Conservation (phyloP, 2,113 vertebrate species). For the Alethe castanea region DNA sequence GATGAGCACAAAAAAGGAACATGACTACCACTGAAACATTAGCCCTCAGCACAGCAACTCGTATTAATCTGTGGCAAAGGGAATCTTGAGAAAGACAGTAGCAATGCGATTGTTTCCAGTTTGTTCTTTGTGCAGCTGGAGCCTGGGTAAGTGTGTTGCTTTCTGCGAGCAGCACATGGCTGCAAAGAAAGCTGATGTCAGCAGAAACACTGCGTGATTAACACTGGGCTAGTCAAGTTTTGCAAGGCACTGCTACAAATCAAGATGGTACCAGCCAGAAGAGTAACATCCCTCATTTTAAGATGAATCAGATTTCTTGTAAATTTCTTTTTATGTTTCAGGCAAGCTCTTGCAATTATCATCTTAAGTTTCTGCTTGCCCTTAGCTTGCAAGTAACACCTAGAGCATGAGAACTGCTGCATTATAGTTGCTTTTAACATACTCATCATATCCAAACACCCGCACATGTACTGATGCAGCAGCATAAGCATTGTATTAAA, state of each 20-base stretch:
- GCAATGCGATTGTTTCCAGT: not conserved
- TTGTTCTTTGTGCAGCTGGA: not conserved
- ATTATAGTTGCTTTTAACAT: not conserved
- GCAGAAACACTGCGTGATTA: constrained; percentile 10
- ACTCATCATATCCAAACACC: not conserved
- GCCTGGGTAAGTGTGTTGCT: not conserved
- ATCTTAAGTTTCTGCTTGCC: not conserved
- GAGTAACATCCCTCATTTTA: not conserved
- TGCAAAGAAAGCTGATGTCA: not conserved
- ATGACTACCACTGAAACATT: accelerated
- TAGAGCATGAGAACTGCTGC: not conserved
- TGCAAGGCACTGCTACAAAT: not conserved
- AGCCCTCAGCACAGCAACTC: not conserved
- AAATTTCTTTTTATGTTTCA: not conserved
- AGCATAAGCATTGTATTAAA: not conserved
- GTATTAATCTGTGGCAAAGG: constrained; percentile 13
- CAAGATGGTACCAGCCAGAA: not conserved
- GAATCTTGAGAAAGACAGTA: constrained; percentile 43
- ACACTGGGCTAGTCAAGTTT: constrained; percentile 9
- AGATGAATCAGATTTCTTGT: not conserved
- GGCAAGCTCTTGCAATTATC: not conserved
- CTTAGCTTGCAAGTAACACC: not conserved
- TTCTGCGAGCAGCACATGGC: not conserved
- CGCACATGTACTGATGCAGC: accelerated
- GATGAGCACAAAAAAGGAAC: not conserved